Percentiles rank a stretch among this genome's conserved stretches.
Conservation (phyloP, 2,888 invertebrate species). For the Parnassius glacialis region DNA sequence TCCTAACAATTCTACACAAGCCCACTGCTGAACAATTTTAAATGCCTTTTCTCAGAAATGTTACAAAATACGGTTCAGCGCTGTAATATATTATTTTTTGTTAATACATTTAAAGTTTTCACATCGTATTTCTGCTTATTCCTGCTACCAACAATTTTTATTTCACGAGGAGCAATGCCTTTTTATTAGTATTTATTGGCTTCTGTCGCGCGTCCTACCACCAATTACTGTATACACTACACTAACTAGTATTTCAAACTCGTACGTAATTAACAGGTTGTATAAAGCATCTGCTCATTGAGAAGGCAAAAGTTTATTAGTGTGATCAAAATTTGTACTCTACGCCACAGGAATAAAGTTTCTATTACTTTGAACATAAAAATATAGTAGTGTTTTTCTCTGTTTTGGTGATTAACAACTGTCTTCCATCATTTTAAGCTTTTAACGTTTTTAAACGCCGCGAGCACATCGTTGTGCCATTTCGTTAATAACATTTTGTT, state of each 20-base stretch:
- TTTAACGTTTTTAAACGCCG: constrained; percentile 42
- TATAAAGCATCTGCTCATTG: constrained; percentile 52
- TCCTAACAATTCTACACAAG: too few species aligned
- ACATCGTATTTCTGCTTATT: not conserved
- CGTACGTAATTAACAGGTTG: constrained; percentile 66
- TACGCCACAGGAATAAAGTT: constrained; percentile 27
- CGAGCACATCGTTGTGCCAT: constrained; percentile 31
- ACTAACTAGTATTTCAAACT: constrained; percentile 62
- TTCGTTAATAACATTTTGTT: constrained; percentile 31
- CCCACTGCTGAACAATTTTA: too few species aligned
- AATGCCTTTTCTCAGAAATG: too few species aligned
- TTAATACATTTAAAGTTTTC: too few species aligned
- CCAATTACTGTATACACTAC: constrained; percentile 54
- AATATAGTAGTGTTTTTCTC: constrained; percentile 36
- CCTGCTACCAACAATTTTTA: constrained; percentile 44
- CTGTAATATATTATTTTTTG: too few species aligned
- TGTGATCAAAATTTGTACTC: constrained; percentile 14
- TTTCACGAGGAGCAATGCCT: constrained; percentile 43
- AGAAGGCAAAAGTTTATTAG: constrained; percentile 21
- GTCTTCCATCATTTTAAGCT: constrained; percentile 48
- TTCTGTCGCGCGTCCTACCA: constrained; percentile 56
- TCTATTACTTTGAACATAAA: constrained; percentile 23
- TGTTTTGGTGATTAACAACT: constrained; percentile 52
- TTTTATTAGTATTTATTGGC: constrained; percentile 52
- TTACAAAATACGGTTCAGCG: too few species aligned